Base-by-base conservation (phyloP, 2,113 vertebrate species). In the Proterorhinus semilunaris region DNA sequence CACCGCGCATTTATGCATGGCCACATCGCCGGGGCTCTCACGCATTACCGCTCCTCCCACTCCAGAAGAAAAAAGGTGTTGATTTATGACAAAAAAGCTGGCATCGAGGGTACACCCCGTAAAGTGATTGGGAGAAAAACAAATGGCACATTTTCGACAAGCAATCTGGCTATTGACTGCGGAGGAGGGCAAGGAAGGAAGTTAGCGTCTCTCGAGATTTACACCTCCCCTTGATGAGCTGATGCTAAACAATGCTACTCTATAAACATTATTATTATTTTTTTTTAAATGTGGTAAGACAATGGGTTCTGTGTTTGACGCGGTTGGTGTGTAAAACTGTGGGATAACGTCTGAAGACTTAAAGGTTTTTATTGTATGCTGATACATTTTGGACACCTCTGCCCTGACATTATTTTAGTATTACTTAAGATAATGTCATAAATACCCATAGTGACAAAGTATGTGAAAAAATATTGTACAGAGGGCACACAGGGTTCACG, bases 121-220 rank as follows among this genome's bases (percentile, higher is more conserved):
- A 77, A 75, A 78, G 73, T 78, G 82, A 86, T 66, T 71, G 78
- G 80, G 69, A 76, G 63, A 72, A 64, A 82, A 77, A 71, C 43
- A 51, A 86, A 86, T 75, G 83, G 68, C 75, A 71, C 69, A 74
- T 69, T 76, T 55, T 61, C 64, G 57, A 69, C 10, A 47, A 66
- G 72, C 75, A 78, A 76, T 81, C 79, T 71, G 65, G 66, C 79
- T 75, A 84, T 88, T 80, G 83, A 89, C 71, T 75, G 81, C 82
- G 74, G 57, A 72, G 70, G 62, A 82, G 80, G 75, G 71, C 61
- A 80, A 75, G 77, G 72, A 66, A 73, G 75, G 72, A 82, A 71
- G 53, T 45, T 17, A 72, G 58, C 67, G 53, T 62, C 72, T 66
- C 13, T 70, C 45, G 59, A 82, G 73, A 82, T 79, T 87, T 79